Conservation (phyloP, 1,140 invertebrate genomes). For the Penaeus indicus region DNA sequence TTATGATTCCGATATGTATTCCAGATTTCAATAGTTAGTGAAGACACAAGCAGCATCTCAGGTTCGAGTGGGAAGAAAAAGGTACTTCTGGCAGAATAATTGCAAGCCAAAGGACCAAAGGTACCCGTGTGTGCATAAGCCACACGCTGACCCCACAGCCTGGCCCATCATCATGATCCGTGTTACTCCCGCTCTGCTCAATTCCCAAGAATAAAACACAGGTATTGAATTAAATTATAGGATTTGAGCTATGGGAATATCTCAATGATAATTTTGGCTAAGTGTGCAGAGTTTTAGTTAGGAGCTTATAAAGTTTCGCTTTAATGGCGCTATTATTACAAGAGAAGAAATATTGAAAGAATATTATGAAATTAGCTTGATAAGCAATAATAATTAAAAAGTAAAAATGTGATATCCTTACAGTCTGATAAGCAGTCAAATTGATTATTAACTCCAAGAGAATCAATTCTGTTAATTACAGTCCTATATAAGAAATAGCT, state of each 20-base stretch:
- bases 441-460: too few species aligned
- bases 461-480: too few species aligned
- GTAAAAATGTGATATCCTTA: background rate
- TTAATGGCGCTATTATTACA: too few species aligned
- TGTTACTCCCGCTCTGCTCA: slow-evolving; percentile 90
- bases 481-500: too few species aligned
- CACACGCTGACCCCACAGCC: slow-evolving; percentile 92
- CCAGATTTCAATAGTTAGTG: slow-evolving; percentile 79
- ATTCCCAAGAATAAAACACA: slow-evolving; percentile 91
- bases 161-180: slow-evolving; percentile 95
- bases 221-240: slow-evolving; percentile 71
- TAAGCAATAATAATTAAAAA: background rate
- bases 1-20: slow-evolving; percentile 72
- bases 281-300: too few species aligned
- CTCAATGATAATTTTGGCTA: background rate
- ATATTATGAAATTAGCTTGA: background rate
- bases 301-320: too few species aligned
- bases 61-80: slow-evolving; percentile 77
- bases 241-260: background rate
- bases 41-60: slow-evolving; percentile 69
- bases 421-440: too few species aligned
- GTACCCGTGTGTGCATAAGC: slow-evolving; percentile 85
- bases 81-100: slow-evolving; percentile 99
- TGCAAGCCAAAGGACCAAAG: slow-evolving; percentile 98
- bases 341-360: background rate